phyloP scores from a whole-genome alignment of 2,113 vertebrate species.

The Heterochromis multidens region DNA sequence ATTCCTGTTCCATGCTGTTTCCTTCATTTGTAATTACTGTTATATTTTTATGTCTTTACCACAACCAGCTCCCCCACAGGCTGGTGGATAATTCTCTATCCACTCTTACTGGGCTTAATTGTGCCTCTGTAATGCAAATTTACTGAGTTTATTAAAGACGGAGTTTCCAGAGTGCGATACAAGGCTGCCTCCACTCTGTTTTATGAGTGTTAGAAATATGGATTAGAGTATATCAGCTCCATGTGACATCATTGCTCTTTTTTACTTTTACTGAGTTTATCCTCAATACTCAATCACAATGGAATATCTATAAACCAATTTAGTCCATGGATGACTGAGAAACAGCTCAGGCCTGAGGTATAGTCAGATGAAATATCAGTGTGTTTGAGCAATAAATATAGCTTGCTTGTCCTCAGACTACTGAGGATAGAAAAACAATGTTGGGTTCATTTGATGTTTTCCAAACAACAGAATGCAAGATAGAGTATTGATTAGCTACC shows the following conservation, averaged over 20 bases:
- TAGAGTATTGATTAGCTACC: neutral
- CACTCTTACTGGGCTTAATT: conserved; percentile 20
- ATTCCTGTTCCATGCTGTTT: conserved; percentile 47
- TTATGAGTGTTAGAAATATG: neutral
- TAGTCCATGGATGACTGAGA: neutral
- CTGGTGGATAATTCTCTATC: conserved; percentile 42
- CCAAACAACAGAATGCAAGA: neutral
- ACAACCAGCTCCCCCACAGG: neutral
- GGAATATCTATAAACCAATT: neutral
- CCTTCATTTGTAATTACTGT: conserved; percentile 49
- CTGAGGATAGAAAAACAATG: too few species aligned
- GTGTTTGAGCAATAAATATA: neutral
- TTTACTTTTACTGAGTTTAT: neutral
- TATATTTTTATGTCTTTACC: conserved; percentile 47
- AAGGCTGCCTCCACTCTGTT: neutral
- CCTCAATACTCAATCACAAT: neutral
- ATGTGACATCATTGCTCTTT: neutral
- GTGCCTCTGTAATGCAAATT: conserved; percentile 22
- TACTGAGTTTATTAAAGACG: conserved; percentile 27
- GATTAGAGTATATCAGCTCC: neutral
- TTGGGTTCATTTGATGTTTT: neutral
- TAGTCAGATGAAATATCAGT: neutral
- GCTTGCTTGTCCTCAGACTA: neutral
- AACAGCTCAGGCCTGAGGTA: neutral
- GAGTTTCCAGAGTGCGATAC: conserved; percentile 20